Conservation (phyloP, 2,797 vertebrate genomes). For the Crenichthys baileyi region DNA sequence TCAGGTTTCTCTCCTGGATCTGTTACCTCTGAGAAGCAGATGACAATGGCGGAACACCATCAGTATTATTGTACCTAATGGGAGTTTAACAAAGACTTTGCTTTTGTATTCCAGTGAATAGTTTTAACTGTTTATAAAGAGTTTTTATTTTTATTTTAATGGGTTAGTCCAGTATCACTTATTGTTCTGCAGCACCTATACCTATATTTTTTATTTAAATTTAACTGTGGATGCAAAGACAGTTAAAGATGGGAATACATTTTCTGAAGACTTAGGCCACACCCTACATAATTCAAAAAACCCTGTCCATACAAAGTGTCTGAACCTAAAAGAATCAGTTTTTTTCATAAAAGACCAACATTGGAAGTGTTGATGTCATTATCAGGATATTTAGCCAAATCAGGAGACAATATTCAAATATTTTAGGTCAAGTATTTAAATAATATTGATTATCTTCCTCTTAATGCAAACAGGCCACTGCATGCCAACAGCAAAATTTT, state of each 20-base stretch:
- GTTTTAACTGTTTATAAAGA: not conserved
- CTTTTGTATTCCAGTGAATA: not conserved
- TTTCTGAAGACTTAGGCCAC: not conserved
- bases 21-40: not conserved
- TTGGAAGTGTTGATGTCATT: not conserved
- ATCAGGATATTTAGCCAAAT: not conserved
- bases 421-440: not conserved
- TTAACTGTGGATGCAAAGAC: not conserved
- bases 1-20: not conserved
- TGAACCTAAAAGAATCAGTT: not conserved
- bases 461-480: not conserved
- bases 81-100: not conserved
- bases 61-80: not conserved
- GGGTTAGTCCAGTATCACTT: not conserved
- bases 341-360: not conserved
- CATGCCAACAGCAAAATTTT: conserved; percentile 2
- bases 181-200: not conserved
- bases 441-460: not conserved
- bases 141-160: not conserved
- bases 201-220: not conserved
- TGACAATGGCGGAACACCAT: not conserved
- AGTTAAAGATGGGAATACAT: not conserved
- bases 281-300: not conserved
- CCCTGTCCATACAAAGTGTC: not conserved
- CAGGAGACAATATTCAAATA: not conserved